Base-by-base conservation (phyloP, 2,888 invertebrate species). In the Bimastos eiseni region DNA sequence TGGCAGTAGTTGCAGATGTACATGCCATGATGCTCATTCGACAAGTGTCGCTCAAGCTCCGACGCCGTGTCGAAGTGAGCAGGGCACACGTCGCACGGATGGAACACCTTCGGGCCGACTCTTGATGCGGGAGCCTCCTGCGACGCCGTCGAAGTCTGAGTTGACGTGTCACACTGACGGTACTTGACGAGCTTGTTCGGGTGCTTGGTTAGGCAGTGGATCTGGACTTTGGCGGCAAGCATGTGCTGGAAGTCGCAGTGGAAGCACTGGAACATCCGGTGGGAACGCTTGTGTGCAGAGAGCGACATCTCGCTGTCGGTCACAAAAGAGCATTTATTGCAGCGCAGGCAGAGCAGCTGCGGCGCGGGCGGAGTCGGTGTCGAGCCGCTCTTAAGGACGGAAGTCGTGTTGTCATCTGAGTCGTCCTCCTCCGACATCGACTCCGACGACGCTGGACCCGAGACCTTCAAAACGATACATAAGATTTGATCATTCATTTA, bases 241-340 rank as follows among this genome's bases (percentile, higher is more conserved):
- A 84, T 89, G 70, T 91, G 90, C 90, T 91, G 90, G 88, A 90
- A 92, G 24, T 89, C 89, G 83, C 92, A 92, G 90, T 92, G 90
- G 90, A 88, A 89, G 49, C 92, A 92, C 33, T 90, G 90, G 90
- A 91, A 92, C 36, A 91, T 88, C 24, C 49, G 37, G 30, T 91
- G 91, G 21, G 89, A 86, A 34, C 86, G 90, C n/a, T 90, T 83
- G 38, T 91, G 91, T 19, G 91, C 91, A 1, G 83, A 84, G 44
- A 91, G 41, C 19, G 91, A 90, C 49, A 88, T 19, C 86, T 91
- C 91, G 88, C 91, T 91, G 86, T 91, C 91, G 0, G 89, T 89
- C n/a, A 91, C 91, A 19, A 89, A 91, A 17, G 91, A 83, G 34
- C 91, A 91, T 33, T 55, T 70, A 86, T 91, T 84, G 55, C 91